phyloP scores from a whole-genome alignment of 2,797 vertebrate genomes.

The Phyllotis vaccarum region DNA sequence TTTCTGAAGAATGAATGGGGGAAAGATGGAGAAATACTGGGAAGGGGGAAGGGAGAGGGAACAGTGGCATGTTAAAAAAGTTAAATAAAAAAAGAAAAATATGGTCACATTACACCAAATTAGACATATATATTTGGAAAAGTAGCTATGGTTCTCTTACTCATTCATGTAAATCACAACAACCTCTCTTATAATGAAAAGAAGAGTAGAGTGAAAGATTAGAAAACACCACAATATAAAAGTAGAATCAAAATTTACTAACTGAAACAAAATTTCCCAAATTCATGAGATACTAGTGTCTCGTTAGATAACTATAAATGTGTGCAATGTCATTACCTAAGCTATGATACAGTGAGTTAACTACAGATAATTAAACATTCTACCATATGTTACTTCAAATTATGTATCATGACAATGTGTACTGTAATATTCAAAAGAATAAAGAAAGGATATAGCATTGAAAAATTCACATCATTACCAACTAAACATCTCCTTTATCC shows the following conservation, averaged over 20 bases:
- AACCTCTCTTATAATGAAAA: background rate
- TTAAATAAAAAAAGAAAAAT: background rate
- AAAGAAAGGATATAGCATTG: background rate
- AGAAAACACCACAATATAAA: constrained; percentile 7
- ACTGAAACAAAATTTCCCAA: background rate
- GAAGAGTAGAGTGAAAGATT: background rate
- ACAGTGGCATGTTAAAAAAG: too few relatives aligned
- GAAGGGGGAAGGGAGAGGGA: too few relatives aligned
- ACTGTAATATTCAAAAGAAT: background rate
- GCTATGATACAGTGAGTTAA: background rate
- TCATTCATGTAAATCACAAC: background rate
- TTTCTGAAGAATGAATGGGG: too few relatives aligned
- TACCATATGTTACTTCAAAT: background rate
- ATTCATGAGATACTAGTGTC: background rate
- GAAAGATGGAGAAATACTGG: too few relatives aligned
- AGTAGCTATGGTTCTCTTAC: background rate
- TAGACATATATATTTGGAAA: background rate
- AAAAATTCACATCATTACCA: constrained; percentile 4
- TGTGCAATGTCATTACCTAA: background rate
- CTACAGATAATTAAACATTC: background rate
- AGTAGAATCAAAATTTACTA: constrained; percentile 9
- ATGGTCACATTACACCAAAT: constrained; percentile 19
- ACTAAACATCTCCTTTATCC: background rate
- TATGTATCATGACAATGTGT: background rate
- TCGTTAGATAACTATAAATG: background rate